A percentile compares a stretch with the other conserved stretches of the same genome.
Conservation (phyloP, 2,797 vertebrate genomes). For the Mormyrops boulengeri region DNA sequence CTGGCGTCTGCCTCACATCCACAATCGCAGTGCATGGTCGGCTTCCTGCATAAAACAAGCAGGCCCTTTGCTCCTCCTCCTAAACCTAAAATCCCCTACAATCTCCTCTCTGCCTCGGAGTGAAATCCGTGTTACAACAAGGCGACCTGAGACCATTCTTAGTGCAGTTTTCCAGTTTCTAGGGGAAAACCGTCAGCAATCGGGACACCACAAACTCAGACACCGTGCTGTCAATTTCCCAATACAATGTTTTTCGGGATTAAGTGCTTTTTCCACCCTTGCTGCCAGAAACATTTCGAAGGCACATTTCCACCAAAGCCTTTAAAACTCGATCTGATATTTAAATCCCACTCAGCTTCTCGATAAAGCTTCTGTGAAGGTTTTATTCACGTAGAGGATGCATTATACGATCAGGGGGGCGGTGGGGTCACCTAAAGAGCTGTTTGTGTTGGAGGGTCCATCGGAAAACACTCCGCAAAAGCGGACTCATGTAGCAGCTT, state of each 20-base stretch:
- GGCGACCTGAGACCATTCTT: background rate
- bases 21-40: background rate
- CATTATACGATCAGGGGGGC: background rate
- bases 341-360: background rate
- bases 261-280: background rate
- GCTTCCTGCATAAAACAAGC: background rate
- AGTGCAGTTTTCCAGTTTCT: background rate
- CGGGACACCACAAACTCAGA: background rate
- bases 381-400: background rate
- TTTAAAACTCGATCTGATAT: background rate
- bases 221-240: background rate
- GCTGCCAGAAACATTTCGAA: background rate
- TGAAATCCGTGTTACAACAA: background rate
- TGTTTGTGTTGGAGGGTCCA: slow-evolving; percentile 31
- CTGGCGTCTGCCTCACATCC: background rate
- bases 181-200: background rate
- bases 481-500: background rate
- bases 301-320: background rate
- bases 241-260: background rate
- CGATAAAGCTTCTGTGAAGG: slow-evolving; percentile 7
- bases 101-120: background rate
- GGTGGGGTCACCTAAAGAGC: slow-evolving; percentile 12
- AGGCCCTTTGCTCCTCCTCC: background rate
- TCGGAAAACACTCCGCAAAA: background rate
- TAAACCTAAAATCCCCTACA: background rate